Conservation (phyloP, 2,888 invertebrate species). For the Allygus modestus region DNA sequence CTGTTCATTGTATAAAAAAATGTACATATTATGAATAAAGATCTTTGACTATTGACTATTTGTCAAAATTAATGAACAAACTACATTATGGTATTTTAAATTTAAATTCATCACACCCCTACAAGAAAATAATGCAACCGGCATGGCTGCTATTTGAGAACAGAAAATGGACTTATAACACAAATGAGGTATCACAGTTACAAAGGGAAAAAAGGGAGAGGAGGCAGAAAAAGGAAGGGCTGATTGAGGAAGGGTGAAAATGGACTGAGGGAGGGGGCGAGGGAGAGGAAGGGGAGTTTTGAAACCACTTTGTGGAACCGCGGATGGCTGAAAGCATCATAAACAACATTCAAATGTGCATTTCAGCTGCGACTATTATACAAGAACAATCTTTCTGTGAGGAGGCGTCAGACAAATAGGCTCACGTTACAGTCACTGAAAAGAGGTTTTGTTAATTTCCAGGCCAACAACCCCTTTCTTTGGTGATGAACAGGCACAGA, state of each 20-base stretch:
- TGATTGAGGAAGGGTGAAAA: conserved; percentile 58
- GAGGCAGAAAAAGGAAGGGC: conserved; percentile 51
- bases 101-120: too few relatives aligned
- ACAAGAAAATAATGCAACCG: too few relatives aligned
- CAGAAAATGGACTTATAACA: neutral
- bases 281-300: conserved; percentile 44
- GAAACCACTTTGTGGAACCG: conserved; percentile 41
- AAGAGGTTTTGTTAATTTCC: conserved; percentile 23
- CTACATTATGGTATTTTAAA: too few relatives aligned
- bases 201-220: conserved; percentile 25
- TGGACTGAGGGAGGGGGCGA: conserved; percentile 15
- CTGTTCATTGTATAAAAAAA: too few relatives aligned
- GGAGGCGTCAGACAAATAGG: neutral
- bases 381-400: conserved; percentile 8
- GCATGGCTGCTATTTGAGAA: too few relatives aligned
- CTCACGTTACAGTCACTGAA: neutral
- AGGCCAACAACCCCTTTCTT: neutral
- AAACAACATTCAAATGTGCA: conserved; percentile 41
- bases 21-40: too few relatives aligned
- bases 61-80: too few relatives aligned
- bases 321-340: conserved; percentile 29
- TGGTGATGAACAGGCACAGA: neutral
- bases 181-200: conserved; percentile 17
- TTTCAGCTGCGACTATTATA: conserved; percentile 15
- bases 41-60: too few relatives aligned